Evolutionary conservation across 1,140 invertebrate species (phyloP).

Genomic region (Ostrea denselamellosa): DNA sequence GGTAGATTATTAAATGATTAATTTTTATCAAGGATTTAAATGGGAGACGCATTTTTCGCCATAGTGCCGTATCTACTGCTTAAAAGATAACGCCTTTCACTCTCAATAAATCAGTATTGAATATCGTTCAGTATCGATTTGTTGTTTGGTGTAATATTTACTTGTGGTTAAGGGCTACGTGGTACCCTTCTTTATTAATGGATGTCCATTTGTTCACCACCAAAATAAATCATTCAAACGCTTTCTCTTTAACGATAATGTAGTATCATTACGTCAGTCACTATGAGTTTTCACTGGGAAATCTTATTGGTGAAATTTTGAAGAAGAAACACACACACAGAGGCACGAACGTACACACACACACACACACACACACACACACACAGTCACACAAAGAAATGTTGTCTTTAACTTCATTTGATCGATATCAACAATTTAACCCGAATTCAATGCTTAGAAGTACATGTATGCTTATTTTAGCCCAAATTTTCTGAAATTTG

Average conservation of each 20-base stretch:
- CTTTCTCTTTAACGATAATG: slow-evolving; percentile 5
- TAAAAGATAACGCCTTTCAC: slow-evolving; percentile 16
- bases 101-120: slow-evolving; percentile 15
- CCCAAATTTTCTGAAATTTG: too few relatives aligned
- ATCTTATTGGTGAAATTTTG: slow-evolving; percentile 3
- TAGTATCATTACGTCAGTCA: slow-evolving; percentile 16
- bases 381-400: too few relatives aligned
- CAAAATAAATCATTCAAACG: slow-evolving; percentile 15
- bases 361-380: background rate
- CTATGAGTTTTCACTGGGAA: background rate
- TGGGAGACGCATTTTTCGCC: slow-evolving; percentile 10
- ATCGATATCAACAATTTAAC: too few relatives aligned
- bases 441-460: too few relatives aligned
- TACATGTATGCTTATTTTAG: too few relatives aligned
- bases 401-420: too few relatives aligned
- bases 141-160: slow-evolving; percentile 36
- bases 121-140: slow-evolving; percentile 30
- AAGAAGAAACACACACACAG: background rate
- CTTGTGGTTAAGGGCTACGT: background rate
- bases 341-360: too few relatives aligned
- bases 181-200: background rate
- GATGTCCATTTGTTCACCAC: slow-evolving; percentile 10
- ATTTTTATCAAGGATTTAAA: background rate
- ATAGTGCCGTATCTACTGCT: slow-evolving; percentile 32
- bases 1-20: slow-evolving; percentile 29